These are phyloP conservation scores for Halocaridina rubra DNA, from an alignment of 2,888 invertebrate genomes.

Conservation along the genomic window DNA sequence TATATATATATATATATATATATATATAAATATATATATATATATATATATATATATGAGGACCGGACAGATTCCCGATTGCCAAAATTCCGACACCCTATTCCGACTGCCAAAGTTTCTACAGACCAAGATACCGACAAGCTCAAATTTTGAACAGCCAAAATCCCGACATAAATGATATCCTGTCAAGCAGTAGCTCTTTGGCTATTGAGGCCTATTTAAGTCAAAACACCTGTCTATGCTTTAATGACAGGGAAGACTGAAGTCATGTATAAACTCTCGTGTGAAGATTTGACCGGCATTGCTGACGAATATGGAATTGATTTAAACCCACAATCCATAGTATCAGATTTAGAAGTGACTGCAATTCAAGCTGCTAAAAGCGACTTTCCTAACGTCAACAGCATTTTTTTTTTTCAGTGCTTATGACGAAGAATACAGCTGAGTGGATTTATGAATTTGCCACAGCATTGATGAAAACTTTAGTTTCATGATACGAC, in stretches of 20 bases:
- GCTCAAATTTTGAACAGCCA: too few relatives aligned
- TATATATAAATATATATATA: neutral
- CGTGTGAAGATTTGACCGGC: neutral
- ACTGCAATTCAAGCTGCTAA: neutral
- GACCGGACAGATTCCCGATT: neutral
- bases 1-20: neutral
- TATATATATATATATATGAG: neutral
- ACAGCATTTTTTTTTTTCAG: neutral
- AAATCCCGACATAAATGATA: too few relatives aligned
- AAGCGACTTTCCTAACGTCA: conserved; percentile 5
- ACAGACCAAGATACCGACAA: too few relatives aligned
- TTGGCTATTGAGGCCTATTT: too few relatives aligned
- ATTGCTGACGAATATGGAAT: neutral
- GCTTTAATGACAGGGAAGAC: neutral
- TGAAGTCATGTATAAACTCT: neutral
- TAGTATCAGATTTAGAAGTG: neutral
- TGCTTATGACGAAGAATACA: neutral
- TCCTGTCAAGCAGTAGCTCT: too few relatives aligned
- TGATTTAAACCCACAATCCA: neutral
- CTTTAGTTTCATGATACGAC: neutral
- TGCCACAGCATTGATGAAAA: neutral
- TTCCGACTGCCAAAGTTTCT: too few relatives aligned
- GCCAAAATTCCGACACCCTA: neutral
- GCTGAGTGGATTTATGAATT: neutral
- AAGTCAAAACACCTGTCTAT: neutral